Conservation (phyloP, 2,888 invertebrate genomes). For the Acanthosepion esculentum region DNA sequence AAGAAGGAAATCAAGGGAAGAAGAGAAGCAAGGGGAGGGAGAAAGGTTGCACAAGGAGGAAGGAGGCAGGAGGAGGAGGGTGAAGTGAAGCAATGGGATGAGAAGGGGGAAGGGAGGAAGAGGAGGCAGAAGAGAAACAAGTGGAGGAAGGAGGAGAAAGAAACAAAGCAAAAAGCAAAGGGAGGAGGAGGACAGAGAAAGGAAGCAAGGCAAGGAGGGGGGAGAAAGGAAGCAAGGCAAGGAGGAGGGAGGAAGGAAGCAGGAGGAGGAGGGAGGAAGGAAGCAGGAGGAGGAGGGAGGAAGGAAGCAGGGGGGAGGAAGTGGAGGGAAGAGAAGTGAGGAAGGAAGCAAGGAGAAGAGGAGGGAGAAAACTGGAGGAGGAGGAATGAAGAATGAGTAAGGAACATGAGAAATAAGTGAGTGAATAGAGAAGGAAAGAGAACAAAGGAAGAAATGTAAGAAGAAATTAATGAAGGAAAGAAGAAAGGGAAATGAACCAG, state of each 20-base stretch:
- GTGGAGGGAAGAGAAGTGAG: background rate
- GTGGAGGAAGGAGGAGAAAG: background rate
- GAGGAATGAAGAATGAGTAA: background rate
- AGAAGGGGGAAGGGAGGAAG: background rate
- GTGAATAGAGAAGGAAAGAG: too few relatives aligned
- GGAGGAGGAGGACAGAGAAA: background rate
- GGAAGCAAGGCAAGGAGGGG: background rate
- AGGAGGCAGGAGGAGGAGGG: too few relatives aligned
- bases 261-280: background rate
- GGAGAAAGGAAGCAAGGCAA: fast-evolving
- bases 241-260: background rate
- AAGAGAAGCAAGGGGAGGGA: background rate
- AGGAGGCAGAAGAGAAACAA: background rate
- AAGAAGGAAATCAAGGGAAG: background rate
- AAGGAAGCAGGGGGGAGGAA: background rate
- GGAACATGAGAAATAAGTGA: too few relatives aligned
- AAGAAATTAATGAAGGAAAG: too few relatives aligned
- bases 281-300: background rate
- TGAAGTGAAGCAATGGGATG: too few relatives aligned
- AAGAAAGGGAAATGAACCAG: too few relatives aligned
- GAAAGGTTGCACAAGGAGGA: too few relatives aligned
- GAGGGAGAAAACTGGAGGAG: background rate
- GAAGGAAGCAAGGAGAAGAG: background rate
- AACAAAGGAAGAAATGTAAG: too few relatives aligned
- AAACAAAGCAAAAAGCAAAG: too few relatives aligned